Percentiles rank a stretch among this genome's conserved stretches.
These are phyloP conservation scores for Athene noctua DNA, from an alignment of 2,113 vertebrate genomes.

Conservation along the genomic window DNA sequence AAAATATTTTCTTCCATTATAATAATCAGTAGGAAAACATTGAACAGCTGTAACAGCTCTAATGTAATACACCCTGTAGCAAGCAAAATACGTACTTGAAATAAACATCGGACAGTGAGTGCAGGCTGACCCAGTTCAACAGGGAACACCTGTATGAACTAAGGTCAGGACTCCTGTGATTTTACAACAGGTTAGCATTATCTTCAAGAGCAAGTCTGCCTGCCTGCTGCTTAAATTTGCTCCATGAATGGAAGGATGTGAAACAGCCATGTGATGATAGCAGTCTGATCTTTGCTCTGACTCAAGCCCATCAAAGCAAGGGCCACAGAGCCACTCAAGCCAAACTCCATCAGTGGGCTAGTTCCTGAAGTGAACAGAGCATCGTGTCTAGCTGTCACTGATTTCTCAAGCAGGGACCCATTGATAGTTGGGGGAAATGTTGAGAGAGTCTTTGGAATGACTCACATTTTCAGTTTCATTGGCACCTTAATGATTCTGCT, in stretches of 20 bases:
- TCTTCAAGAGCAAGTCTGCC: background rate
- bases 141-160: accelerated
- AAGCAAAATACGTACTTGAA: conserved; percentile 4
- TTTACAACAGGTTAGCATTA: background rate
- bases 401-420: background rate
- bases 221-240: background rate
- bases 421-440: background rate
- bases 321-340: background rate
- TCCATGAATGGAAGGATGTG: background rate
- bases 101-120: background rate
- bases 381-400: background rate
- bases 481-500: background rate
- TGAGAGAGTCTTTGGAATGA: background rate
- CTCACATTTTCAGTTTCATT: background rate
- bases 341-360: accelerated
- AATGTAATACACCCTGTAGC: background rate
- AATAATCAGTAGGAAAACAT: background rate
- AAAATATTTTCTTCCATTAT: conserved; percentile 43
- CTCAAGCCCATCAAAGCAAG: background rate
- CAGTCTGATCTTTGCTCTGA: background rate
- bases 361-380: background rate
- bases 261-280: background rate
- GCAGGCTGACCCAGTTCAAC: background rate
- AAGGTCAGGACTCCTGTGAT: background rate
- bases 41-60: conserved; percentile 17